Percentiles rank a stretch among this genome's conserved stretches.
Evolutionary conservation across 2,888 invertebrate species (phyloP).

Genomic region (Pherbina coryleti): DNA sequence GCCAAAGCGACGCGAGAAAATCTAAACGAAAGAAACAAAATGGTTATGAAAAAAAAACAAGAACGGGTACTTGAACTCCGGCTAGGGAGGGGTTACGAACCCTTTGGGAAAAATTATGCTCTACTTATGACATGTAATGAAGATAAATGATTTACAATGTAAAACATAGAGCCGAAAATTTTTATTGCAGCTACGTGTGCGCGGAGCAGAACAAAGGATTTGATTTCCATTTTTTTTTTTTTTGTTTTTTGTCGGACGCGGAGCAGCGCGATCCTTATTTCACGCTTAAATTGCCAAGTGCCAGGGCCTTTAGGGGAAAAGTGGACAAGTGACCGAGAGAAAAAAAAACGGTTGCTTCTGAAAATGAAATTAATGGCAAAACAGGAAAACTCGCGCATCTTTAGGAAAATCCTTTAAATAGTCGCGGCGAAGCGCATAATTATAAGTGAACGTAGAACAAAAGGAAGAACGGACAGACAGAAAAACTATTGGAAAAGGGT

Average conservation of each 20-base stretch:
- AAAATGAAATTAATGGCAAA: background rate
- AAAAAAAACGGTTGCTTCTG: background rate
- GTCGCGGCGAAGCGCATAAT: slow-evolving; percentile 26
- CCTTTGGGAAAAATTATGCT: slow-evolving; percentile 38
- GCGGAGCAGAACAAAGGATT: slow-evolving; percentile 15
- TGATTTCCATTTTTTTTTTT: background rate
- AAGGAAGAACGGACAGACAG: background rate
- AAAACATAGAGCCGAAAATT: slow-evolving; percentile 3
- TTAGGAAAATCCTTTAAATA: slow-evolving; percentile 6
- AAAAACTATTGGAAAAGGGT: slow-evolving; percentile 22
- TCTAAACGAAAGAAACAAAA: background rate
- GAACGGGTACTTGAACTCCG: slow-evolving; percentile 25
- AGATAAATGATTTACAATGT: slow-evolving; percentile 48
- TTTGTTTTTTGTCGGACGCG: background rate
- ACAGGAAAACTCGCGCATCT: slow-evolving; percentile 24
- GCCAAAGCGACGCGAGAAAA: background rate
- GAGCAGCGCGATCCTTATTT: slow-evolving; percentile 18
- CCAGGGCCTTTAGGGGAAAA: background rate
- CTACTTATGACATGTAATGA: slow-evolving; percentile 49
- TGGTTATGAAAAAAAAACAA: background rate
- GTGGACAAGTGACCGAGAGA: slow-evolving; percentile 27
- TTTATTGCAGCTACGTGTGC: slow-evolving; percentile 12
- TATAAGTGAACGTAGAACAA: slow-evolving; percentile 18
- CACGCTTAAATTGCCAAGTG: slow-evolving; percentile 1
- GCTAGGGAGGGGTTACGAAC: slow-evolving; percentile 35